Conservation (phyloP, 2,113 vertebrate species). For the Charina bottae region DNA sequence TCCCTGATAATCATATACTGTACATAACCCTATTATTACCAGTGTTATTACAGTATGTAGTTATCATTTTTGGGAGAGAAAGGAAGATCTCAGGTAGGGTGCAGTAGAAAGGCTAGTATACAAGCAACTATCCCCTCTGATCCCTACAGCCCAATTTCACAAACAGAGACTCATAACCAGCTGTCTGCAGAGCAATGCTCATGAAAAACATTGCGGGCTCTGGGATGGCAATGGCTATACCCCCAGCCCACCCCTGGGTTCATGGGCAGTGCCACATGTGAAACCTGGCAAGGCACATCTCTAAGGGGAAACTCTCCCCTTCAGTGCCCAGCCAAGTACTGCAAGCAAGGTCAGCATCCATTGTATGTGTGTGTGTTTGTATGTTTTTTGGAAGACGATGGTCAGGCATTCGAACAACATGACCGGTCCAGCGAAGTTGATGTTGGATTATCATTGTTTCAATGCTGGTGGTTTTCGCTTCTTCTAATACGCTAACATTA, state of each 20-base stretch:
- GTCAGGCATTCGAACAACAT: too few relatives aligned
- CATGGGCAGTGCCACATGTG: not conserved
- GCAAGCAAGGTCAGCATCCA: not conserved
- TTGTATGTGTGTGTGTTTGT: not conserved
- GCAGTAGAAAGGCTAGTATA: not conserved
- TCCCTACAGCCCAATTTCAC: not conserved
- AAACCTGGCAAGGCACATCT: not conserved
- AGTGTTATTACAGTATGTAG: not conserved
- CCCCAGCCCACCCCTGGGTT: not conserved
- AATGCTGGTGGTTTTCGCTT: too few relatives aligned
- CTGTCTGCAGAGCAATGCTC: not conserved
- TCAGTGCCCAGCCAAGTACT: not conserved
- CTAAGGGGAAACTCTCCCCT: too few relatives aligned
- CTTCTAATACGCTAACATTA: too few relatives aligned
- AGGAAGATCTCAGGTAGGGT: not conserved
- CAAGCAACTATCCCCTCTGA: not conserved
- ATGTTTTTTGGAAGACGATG: too few relatives aligned
- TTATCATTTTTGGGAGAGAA: not conserved
- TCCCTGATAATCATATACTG: not conserved
- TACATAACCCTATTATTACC: not conserved
- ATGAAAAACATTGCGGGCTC: not conserved
- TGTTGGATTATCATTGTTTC: too few relatives aligned
- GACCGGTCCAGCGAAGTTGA: too few relatives aligned
- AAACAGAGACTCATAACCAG: not conserved
- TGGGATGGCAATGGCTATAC: not conserved